Conservation (phyloP, 1,140 invertebrate genomes). For the Ceratoteleas bidentatus region DNA sequence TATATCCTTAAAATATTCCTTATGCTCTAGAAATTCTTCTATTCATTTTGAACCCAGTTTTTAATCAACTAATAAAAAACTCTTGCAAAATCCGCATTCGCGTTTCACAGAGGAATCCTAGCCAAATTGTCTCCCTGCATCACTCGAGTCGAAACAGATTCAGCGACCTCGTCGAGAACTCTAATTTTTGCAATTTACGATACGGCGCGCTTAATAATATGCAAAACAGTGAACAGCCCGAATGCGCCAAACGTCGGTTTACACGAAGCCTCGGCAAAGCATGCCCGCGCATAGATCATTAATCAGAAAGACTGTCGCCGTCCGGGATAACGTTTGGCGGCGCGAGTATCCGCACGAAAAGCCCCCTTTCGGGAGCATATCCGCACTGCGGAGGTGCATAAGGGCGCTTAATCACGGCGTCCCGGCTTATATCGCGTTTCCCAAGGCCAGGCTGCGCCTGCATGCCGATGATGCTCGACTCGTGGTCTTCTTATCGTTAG, state of each 20-base stretch:
- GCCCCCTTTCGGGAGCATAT: conserved; percentile 20
- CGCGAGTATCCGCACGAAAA: conserved; percentile 23
- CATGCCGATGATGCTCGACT: conserved; percentile 65
- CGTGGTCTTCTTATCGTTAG: conserved; percentile 67
- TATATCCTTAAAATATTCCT: too few species aligned
- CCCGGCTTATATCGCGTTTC: conserved; percentile 50
- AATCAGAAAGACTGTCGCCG: background rate
- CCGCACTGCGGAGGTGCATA: conserved; percentile 44
- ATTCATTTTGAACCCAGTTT: too few species aligned
- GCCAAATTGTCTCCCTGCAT: too few species aligned
- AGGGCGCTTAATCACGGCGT: conserved; percentile 57
- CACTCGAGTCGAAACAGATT: too few species aligned
- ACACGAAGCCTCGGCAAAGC: background rate
- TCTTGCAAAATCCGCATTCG: too few species aligned
- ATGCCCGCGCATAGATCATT: background rate
- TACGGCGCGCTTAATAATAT: background rate
- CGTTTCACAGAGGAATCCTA: too few species aligned
- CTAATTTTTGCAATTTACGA: too few species aligned
- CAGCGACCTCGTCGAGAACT: too few species aligned
- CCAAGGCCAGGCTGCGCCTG: conserved; percentile 46
- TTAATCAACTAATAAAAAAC: too few species aligned
- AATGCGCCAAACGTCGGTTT: background rate
- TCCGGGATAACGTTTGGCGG: conserved; percentile 14
- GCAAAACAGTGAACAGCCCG: background rate
- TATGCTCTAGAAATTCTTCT: too few species aligned